Base-by-base conservation (phyloP, 1,140 invertebrate genomes). In the Sarcophaga bullata region DNA sequence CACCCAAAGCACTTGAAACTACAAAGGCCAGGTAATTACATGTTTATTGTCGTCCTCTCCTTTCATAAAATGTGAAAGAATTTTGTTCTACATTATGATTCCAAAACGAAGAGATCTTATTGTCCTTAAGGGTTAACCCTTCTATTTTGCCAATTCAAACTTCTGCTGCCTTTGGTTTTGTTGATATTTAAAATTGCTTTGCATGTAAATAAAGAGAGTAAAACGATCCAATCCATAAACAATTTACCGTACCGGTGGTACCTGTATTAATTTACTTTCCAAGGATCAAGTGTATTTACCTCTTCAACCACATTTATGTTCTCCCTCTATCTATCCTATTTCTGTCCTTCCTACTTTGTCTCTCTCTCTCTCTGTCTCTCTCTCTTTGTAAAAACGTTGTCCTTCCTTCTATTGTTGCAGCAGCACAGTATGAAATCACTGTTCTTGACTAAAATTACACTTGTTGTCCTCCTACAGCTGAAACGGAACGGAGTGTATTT, bases 361-460 rank as follows among this genome's bases (percentile, higher is more conserved):
- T n/a, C n/a, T n/a, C n/a, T n/a, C n/a, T n/a, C n/a, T n/a, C n/a
- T n/a, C n/a, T n/a, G n/a, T n/a, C n/a, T n/a, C n/a, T n/a, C n/a
- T 37, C 25, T 37, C 25, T 37, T 37, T 37, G 25, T 37, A 37
- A 37, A 37, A 37, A 58, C 6, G 54, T 58, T 13, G 15, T 58
- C n/a, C 10, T 58, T 58, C 54, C 54, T 58, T 58, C 15, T 54
- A 15, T 58, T 58, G 13, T 58, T 58, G 3, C n/a, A n/a, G 13
- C 15, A 58, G n/a, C 54, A 15, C 54, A 58, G 54, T 58, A n/a
- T 58, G 54, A 58, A 58, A 58, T 58, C 54, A 58, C 54, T n/a
- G 54, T 58, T 58, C n/a, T 58, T 58, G 54, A n/a, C 54, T 58
- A 58, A 58, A 58, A 58, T 58, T 58, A 58, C 54, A 58, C 54